Evolutionary conservation across 2,113 vertebrate genomes (phyloP), one percentile per base, ranked within the genome.

Genomic region (Salvelinus fontinalis): DNA sequence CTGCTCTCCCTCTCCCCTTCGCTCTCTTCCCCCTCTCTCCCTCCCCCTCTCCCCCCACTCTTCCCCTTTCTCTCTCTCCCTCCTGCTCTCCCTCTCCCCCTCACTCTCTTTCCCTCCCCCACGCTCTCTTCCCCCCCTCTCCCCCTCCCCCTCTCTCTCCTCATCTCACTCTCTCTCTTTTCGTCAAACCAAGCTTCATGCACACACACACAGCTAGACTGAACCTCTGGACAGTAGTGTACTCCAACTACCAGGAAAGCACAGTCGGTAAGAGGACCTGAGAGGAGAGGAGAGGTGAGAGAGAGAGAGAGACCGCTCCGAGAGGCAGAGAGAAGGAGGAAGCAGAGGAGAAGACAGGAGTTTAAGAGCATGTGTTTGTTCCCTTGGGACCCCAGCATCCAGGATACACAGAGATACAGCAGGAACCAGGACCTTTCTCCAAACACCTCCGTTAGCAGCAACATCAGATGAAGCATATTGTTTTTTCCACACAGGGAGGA

Each of bases 181-280:
- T 31, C 31, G 51, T 31, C 70, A 72, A 72, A 27, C 16, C 44
- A n/a, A 72, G 70, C 49, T 72, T 57, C 54, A 57, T 31, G 27
- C 48, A 54, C 9, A 51, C 8, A 24, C 67, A 9, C 9, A 0
- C 48, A 57, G 70, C 18, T 1, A n/a, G n/a, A 70, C 69, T 16
- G 18, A 29, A 44, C 70, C 24, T 31, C 51, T 26, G 22, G n/a
- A 51, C 67, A 69, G 67, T n/a, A 13, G 22, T 24, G 69, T 14
- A 16, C n/a, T 24, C 44, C 1, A 44, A 48, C 48, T 2, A 24
- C n/a, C n/a, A 4, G 22, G 49, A 24, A 24, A 16, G 26, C 26
- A 18, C 49, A 4, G 49, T 57, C 49, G 26, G 51, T 1, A 29
- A 57, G 70, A 57, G 7, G 44, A 49, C 13, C 12, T 16, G 24